These are phyloP conservation scores for Bactericera cockerelli DNA, from an alignment of 1,140 invertebrate genomes.

Conservation along the genomic window DNA sequence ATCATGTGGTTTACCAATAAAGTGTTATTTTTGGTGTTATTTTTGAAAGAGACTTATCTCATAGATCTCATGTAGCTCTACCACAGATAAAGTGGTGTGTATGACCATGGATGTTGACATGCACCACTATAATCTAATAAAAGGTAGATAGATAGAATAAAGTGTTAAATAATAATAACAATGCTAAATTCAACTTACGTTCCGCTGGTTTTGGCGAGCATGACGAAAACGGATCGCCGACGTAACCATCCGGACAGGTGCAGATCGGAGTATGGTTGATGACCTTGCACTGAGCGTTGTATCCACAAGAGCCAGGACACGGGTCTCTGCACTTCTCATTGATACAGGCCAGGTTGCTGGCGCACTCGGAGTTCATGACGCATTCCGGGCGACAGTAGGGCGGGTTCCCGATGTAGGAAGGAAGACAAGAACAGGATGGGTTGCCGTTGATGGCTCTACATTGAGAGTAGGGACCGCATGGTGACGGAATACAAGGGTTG, in stretches of 20 bases:
- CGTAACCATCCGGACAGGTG: conserved; percentile 36
- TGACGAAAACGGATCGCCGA: conserved; percentile 40
- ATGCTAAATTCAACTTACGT: conserved; percentile 27
- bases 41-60: no score
- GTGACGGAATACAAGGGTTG: conserved; percentile 35
- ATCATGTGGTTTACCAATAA: no score
- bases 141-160: no score
- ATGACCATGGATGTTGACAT: no score
- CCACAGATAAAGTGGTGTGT: no score
- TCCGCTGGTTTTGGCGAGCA: conserved; percentile 33
- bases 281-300: conserved; percentile 38
- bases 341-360: conserved; percentile 49
- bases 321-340: conserved; percentile 54
- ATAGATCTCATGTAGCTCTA: no score
- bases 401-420: conserved; percentile 42
- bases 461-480: conserved; percentile 39
- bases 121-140: no score
- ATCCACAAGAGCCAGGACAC: conserved; percentile 55
- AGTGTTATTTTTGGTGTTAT: no score
- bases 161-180: no score
- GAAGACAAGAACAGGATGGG: conserved; percentile 37
- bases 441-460: conserved; percentile 36
- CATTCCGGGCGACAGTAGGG: conserved; percentile 58
- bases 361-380: conserved; percentile 53
- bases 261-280: conserved; percentile 40